phyloP scores from a whole-genome alignment of 2,888 invertebrate species.

The Mycogona germanica region DNA sequence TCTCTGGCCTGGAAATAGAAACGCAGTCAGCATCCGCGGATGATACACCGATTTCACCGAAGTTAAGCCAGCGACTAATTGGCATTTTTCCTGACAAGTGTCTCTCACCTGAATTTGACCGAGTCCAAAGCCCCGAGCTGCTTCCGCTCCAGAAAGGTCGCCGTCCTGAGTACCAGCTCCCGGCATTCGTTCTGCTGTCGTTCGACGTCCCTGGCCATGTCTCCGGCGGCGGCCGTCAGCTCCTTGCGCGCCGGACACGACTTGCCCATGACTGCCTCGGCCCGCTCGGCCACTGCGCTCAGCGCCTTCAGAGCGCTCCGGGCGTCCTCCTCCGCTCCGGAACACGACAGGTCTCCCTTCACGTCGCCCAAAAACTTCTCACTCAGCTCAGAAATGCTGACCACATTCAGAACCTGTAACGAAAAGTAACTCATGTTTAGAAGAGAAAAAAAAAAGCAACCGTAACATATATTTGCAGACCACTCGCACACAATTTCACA shows the following conservation, averaged over 20 bases:
- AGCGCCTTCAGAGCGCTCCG: background rate
- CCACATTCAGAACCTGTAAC: background rate
- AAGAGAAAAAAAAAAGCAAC: too few species aligned
- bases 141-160: background rate
- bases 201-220: background rate
- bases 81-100: background rate
- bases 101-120: background rate
- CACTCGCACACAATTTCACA: too few species aligned
- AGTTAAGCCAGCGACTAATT: background rate
- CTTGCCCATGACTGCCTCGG: background rate
- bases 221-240: background rate
- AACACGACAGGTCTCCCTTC: too few species aligned
- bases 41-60: too few species aligned
- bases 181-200: background rate
- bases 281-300: background rate
- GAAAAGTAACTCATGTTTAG: too few species aligned
- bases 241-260: background rate
- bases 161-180: background rate
- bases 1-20: too few species aligned
- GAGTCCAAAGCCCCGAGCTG: background rate
- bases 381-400: background rate
- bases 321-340: background rate
- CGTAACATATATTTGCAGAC: too few species aligned
- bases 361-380: too few species aligned
- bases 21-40: too few species aligned